phyloP scores from a whole-genome alignment of 1,140 invertebrate genomes.

The Hylyphantes graminicola region DNA sequence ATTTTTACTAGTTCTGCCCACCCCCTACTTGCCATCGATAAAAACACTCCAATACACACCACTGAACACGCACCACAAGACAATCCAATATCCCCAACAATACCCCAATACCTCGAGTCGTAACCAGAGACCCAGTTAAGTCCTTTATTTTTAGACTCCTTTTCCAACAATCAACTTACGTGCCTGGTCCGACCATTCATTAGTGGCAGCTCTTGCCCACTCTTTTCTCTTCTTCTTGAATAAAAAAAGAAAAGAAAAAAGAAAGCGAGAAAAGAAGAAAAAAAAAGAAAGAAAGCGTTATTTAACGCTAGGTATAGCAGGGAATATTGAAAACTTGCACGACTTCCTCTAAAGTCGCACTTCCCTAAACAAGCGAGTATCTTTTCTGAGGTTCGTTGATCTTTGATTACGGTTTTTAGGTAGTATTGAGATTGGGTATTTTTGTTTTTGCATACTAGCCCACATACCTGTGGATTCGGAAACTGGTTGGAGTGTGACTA shows the following conservation, averaged over 20 bases:
- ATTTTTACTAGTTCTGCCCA: too few species aligned
- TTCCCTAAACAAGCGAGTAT: slow-evolving; percentile 38
- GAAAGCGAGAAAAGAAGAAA: background rate
- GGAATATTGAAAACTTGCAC: slow-evolving; percentile 35
- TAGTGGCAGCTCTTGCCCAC: background rate
- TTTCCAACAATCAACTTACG: slow-evolving; percentile 13
- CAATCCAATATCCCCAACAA: too few species aligned
- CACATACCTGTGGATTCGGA: background rate
- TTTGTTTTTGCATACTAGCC: slow-evolving; percentile 32
- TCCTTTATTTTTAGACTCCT: slow-evolving; percentile 38
- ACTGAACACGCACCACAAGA: too few species aligned
- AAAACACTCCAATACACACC: too few species aligned
- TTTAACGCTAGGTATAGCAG: slow-evolving; percentile 25
- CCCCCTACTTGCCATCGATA: too few species aligned
- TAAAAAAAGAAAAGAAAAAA: slow-evolving; percentile 7
- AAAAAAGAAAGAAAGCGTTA: slow-evolving; percentile 8
- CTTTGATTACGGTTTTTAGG: background rate
- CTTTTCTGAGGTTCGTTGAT: slow-evolving; percentile 35
- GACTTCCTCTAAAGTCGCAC: slow-evolving; percentile 25
- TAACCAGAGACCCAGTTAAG: slow-evolving; percentile 33
- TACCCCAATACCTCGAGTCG: too few species aligned
- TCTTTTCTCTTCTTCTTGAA: background rate
- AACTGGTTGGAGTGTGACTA: too few species aligned
- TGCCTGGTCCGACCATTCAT: slow-evolving; percentile 29
- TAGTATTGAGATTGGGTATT: slow-evolving; percentile 10